phyloP scores from a whole-genome alignment of 1,140 invertebrate genomes.

The Pachypeltis micranthus region DNA sequence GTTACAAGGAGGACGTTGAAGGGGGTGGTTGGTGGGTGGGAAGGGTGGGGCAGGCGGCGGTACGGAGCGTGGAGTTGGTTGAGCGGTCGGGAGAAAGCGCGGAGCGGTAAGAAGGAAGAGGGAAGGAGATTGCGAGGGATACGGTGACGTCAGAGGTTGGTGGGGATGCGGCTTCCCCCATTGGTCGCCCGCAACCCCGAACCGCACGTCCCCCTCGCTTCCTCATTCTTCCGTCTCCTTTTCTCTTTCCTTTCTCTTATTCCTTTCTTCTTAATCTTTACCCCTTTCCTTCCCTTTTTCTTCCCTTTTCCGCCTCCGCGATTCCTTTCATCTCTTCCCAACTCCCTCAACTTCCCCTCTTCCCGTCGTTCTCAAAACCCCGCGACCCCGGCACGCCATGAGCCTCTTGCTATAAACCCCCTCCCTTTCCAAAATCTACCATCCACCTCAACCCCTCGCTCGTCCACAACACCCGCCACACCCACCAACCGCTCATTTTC shows the following conservation, averaged over 20 bases:
- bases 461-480: too few relatives aligned
- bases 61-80: too few relatives aligned
- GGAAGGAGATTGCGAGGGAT: constrained; percentile 15
- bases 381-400: too few relatives aligned
- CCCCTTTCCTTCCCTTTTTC: not conserved
- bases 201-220: constrained; percentile 24
- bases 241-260: not conserved
- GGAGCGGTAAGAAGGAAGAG: constrained; percentile 7
- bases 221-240: constrained; percentile 10
- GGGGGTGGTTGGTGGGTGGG: constrained; percentile 2
- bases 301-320: not conserved
- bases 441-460: too few relatives aligned
- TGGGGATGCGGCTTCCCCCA: constrained; percentile 26
- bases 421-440: too few relatives aligned
- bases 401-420: too few relatives aligned
- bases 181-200: constrained; percentile 29
- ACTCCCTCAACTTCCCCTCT: constrained; percentile 2
- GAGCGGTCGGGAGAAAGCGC: not conserved
- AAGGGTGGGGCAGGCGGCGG: too few relatives aligned
- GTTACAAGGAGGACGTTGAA: constrained; percentile 6
- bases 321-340: constrained; percentile 7
- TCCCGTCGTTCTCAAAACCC: not conserved
- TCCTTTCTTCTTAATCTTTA: not conserved
- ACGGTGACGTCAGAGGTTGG: constrained; percentile 3
- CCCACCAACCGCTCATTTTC: too few relatives aligned